Conservation (phyloP, 2,888 invertebrate species). For the Hirtodrosophila histrioides region DNA sequence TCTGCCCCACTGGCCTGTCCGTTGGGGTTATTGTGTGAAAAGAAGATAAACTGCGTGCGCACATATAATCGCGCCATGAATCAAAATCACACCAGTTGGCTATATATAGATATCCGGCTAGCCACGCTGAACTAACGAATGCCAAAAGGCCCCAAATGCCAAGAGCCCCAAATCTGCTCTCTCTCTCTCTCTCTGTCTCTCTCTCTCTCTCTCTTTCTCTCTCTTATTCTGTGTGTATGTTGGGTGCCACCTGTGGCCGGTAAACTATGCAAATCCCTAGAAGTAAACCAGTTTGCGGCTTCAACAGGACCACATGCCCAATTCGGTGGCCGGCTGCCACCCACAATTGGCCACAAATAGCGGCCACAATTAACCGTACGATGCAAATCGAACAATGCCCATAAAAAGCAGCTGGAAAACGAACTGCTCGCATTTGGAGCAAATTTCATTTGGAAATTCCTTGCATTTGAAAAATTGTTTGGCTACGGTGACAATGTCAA, state of each 20-base stretch:
- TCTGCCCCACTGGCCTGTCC: conserved; percentile 32
- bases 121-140: conserved; percentile 64
- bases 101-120: conserved; percentile 79
- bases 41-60: conserved; percentile 83
- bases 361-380: conserved; percentile 77
- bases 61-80: conserved; percentile 83
- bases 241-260: conserved; percentile 50
- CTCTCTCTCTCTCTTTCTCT: not conserved
- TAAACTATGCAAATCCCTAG: conserved; percentile 56
- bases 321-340: conserved; percentile 65
- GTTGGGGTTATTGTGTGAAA: conserved; percentile 67
- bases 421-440: conserved; percentile 24
- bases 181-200: not conserved
- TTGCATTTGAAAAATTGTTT: conserved; percentile 53
- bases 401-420: conserved; percentile 44
- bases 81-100: conserved; percentile 82
- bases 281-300: conserved; percentile 46
- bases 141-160: conserved; percentile 27
- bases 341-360: conserved; percentile 74
- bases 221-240: not conserved
- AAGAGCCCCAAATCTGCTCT: not conserved
- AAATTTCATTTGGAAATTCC: conserved; percentile 53
- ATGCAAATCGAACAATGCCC: conserved; percentile 77
- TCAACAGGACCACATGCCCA: conserved; percentile 45
- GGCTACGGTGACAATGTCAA: conserved; percentile 62